Evolutionary conservation across 2,797 vertebrate species (phyloP), one percentile per base, ranked within the genome.

Genomic region (Enteromius afrohamiltoni): DNA sequence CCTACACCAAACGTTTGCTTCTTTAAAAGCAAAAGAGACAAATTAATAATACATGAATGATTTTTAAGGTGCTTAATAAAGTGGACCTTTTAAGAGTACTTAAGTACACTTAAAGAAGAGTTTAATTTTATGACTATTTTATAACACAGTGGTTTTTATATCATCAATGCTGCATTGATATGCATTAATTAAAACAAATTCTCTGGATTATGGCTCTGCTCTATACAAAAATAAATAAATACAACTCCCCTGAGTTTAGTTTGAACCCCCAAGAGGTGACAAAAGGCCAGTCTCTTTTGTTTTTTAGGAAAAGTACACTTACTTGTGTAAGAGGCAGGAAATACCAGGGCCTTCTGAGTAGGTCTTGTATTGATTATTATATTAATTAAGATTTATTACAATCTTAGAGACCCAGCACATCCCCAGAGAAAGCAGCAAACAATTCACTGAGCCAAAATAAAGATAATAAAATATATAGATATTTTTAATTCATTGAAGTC

Each of bases 401-500:
- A 55, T 4, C 49, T 55, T 55, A n/a, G 19, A 37, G 8, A 51
- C 23, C 29, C 49, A 37, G 37, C 19, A 55, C 11, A 0, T n/a
- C 40, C 51, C 55, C 51, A 16, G 31, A 23, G 31, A 58, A 37
- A 16, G 29, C 49, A 58, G 19, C 3, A 23, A 51, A 58, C 31
- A 4, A 31, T 51, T 21, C 53, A 71, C 17, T 17, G 68, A 51
- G 49, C 6, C 65, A 42, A 29, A 58, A 49, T 75, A 68, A 77
- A 82, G 51, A 67, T 82, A 79, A 85, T 86, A 85, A 87, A 83
- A 88, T 82, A 87, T 85, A 51, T 70, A 74, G 49, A 29, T 60
- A 76, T 26, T 83, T 86, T 88, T 87, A 68, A 85, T 85, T 87
- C 37, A 80, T 85, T 64, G 8, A 60, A 83, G 71, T 80, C 84